phyloP scores from a whole-genome alignment of 2,113 vertebrate species.

The Antechinus stuartii region DNA sequence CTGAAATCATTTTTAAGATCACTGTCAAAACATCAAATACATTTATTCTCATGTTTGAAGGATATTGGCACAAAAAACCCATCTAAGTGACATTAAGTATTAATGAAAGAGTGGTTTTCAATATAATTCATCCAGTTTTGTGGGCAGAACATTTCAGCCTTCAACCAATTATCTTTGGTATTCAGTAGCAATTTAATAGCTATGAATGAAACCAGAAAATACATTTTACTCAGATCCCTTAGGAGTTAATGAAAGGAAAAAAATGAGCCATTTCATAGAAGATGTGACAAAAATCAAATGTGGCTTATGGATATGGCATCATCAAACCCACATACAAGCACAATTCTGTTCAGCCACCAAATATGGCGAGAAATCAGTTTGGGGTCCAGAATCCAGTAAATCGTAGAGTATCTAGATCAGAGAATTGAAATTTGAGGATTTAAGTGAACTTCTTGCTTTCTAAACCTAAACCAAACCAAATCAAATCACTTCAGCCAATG shows the following conservation, averaged over 20 bases:
- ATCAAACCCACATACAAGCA: not conserved
- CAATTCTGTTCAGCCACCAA: not conserved
- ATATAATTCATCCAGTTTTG: no score
- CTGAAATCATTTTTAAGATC: no score
- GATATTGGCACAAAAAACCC: no score
- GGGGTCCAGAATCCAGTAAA: not conserved
- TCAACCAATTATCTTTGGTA: no score
- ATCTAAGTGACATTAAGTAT: no score
- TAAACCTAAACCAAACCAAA: not conserved
- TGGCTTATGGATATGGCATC: not conserved
- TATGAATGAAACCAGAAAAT: not conserved
- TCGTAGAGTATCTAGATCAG: not conserved
- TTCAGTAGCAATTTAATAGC: no score
- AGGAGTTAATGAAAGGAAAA: not conserved
- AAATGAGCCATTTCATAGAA: not conserved
- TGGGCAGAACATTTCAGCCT: no score
- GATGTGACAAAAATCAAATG: not conserved
- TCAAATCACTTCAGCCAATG: not conserved
- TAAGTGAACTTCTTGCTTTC: not conserved
- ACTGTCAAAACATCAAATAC: no score
- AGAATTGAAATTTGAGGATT: not conserved
- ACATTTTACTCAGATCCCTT: not conserved
- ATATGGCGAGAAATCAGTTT: not conserved
- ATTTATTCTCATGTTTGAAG: no score
- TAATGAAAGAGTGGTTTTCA: no score